Percentiles rank a stretch among this genome's conserved stretches.
These are phyloP conservation scores for Cheilosia urbana DNA, from an alignment of 2,888 invertebrate genomes.

Conservation along the genomic window DNA sequence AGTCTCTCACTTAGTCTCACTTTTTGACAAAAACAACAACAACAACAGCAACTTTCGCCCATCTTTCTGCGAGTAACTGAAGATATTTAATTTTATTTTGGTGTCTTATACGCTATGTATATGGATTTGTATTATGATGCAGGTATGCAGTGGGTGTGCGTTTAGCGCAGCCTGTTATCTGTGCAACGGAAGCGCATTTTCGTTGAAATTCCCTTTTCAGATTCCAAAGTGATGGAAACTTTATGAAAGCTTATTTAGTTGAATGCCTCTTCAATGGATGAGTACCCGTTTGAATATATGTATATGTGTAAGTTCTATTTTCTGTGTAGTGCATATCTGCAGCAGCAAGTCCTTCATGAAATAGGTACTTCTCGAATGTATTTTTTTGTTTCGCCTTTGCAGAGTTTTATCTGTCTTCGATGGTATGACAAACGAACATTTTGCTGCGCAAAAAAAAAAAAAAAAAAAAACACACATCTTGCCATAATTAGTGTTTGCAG, in stretches of 20 bases:
- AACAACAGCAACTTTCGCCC: slow-evolving; percentile 48
- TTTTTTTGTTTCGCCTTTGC: no score
- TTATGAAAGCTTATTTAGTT: slow-evolving; percentile 54
- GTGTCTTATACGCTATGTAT: background rate
- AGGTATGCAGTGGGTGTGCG: background rate
- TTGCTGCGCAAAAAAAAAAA: no score
- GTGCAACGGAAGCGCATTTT: slow-evolving; percentile 16
- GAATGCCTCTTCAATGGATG: slow-evolving; percentile 29
- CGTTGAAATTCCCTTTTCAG: slow-evolving; percentile 14
- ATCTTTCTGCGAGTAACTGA: slow-evolving; percentile 31
- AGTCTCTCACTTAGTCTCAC: slow-evolving; percentile 32
- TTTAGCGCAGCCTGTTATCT: background rate
- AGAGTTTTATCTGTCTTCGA: no score
- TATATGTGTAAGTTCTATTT: background rate
- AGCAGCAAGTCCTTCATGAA: slow-evolving; percentile 1
- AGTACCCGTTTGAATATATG: slow-evolving; percentile 9
- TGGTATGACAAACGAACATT: no score
- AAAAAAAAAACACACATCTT: no score
- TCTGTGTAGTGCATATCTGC: background rate
- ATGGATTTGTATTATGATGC: background rate
- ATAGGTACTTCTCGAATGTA: no score
- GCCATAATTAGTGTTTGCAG: no score
- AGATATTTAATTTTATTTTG: slow-evolving; percentile 57
- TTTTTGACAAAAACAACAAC: slow-evolving; percentile 51
- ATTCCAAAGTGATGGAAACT: slow-evolving; percentile 26